Evolutionary conservation across 2,888 invertebrate genomes (phyloP).

Genomic region (Trilocha varians): DNA sequence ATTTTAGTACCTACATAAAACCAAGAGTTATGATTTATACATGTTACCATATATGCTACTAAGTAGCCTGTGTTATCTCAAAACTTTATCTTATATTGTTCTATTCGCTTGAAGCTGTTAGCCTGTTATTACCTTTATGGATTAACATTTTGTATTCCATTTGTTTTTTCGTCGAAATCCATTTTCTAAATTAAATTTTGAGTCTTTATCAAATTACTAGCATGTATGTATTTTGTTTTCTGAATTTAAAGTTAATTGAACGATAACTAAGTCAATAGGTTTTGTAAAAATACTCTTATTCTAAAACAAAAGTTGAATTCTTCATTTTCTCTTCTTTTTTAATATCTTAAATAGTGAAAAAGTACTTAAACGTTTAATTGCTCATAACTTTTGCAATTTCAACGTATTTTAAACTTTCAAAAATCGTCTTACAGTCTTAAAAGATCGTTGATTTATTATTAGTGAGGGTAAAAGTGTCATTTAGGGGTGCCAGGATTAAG

Average conservation of each 20-base stretch:
- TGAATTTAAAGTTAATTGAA: too few species aligned
- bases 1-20: conserved; percentile 9
- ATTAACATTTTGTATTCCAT: conserved; percentile 39
- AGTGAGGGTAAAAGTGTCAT: conserved; percentile 15
- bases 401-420: conserved; percentile 7
- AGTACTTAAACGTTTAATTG: too few species aligned
- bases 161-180: conserved; percentile 29
- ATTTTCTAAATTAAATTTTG: conserved; percentile 32
- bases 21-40: background rate
- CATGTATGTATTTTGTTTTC: too few species aligned
- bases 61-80: conserved; percentile 52
- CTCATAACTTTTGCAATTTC: background rate
- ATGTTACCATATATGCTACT: conserved; percentile 36
- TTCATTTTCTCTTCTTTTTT: too few species aligned
- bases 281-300: too few species aligned
- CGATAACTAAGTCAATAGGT: too few species aligned
- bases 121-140: conserved; percentile 34
- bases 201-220: background rate
- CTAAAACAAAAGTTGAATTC: too few species aligned
- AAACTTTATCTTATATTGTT: conserved; percentile 50
- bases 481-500: conserved; percentile 32
- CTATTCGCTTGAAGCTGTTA: conserved; percentile 38
- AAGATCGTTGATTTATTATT: background rate
- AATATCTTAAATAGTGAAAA: too few species aligned
- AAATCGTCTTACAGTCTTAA: background rate